These are phyloP conservation scores for Pteromalus puparum DNA, from an alignment of 1,140 invertebrate genomes.

Conservation along the genomic window DNA sequence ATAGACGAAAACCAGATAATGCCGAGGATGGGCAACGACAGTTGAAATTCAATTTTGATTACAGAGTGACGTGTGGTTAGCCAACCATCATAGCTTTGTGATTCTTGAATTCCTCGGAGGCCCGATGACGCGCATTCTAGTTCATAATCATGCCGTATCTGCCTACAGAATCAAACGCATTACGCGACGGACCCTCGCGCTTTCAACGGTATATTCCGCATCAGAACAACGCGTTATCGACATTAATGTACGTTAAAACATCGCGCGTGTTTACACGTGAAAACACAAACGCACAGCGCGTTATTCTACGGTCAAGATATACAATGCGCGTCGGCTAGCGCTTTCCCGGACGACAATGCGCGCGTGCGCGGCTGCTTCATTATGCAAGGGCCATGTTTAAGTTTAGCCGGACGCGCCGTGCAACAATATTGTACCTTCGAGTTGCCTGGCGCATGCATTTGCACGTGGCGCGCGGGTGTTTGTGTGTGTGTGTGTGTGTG, in stretches of 20 bases:
- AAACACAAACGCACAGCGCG: neutral
- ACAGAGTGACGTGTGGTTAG: neutral
- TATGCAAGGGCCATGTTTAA: neutral
- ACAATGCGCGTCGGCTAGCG: neutral
- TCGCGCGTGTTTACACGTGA: neutral
- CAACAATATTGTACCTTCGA: neutral
- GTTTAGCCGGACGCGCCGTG: neutral
- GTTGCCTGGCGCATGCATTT: neutral
- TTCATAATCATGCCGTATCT: neutral
- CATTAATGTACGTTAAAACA: neutral
- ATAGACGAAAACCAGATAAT: neutral
- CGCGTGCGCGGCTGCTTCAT: neutral
- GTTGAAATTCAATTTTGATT: neutral
- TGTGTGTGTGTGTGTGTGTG: neutral
- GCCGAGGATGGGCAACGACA: neutral
- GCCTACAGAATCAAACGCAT: neutral
- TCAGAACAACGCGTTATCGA: neutral
- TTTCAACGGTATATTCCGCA: neutral
- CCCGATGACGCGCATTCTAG: neutral
- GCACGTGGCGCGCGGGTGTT: neutral
- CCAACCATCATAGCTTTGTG: neutral
- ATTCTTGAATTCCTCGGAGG: neutral
- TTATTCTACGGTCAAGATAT: neutral
- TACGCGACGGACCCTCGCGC: neutral
- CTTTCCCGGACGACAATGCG: neutral